phyloP scores from a whole-genome alignment of 2,113 vertebrate genomes.

The Pomatorhinus ruficollis region DNA sequence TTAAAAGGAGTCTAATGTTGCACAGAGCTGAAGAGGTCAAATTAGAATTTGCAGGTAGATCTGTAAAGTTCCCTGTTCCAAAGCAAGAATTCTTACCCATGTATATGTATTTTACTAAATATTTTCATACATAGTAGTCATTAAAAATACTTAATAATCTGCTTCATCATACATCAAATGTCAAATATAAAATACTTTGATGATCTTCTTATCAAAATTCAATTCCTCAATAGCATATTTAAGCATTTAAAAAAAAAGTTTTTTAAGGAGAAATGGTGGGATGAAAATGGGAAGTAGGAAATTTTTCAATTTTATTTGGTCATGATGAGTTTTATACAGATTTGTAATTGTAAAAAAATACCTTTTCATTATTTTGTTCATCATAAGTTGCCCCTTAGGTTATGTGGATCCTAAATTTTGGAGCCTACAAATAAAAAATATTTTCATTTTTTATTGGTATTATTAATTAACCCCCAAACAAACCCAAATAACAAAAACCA shows the following conservation, averaged over 20 bases:
- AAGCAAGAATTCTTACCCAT: not conserved
- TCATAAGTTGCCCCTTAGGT: not conserved
- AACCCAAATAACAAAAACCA: not conserved
- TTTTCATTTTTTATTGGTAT: not conserved
- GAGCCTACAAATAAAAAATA: not conserved
- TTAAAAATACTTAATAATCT: not conserved
- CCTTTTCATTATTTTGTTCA: not conserved
- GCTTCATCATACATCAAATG: not conserved
- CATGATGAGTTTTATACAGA: not conserved
- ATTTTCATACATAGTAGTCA: not conserved
- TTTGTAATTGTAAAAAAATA: not conserved
- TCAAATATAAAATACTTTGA: not conserved
- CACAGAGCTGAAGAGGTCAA: not conserved
- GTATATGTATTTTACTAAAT: not conserved
- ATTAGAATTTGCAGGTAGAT: not conserved
- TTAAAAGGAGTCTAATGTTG: not conserved
- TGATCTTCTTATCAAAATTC: not conserved
- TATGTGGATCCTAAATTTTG: not conserved
- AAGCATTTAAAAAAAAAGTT: not conserved
- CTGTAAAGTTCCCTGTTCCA: not conserved
- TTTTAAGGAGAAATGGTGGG: not conserved
- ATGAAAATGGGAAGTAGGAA: not conserved
- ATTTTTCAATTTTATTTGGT: slow-evolving; percentile 30
- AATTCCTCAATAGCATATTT: not conserved
- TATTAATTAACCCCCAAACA: not conserved